Base-by-base conservation (phyloP, 2,797 vertebrate genomes). In the Neostethus bicornis region DNA sequence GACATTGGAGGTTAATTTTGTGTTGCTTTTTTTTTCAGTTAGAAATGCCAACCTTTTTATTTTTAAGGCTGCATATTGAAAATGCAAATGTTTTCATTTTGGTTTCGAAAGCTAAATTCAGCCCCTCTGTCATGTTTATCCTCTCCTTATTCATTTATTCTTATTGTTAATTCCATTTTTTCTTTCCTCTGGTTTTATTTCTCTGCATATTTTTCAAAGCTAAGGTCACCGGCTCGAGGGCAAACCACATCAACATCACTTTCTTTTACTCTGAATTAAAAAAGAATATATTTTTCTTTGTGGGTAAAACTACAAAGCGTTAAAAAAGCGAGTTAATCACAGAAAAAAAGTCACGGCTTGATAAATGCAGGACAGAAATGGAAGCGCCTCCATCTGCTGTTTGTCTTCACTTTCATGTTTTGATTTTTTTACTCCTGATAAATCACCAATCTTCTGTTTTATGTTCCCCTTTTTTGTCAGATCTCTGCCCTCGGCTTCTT, bases 271-370 rank as follows among this genome's bases (percentile, higher is more conserved):
- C n/a, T 29, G 31, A 61, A 71, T 63, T 63, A 19, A 43, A 57
- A 67, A 61, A 60, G 20, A 31, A 65, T 70, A 51, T 24, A n/a
- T 41, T 58, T 81, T 37, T 60, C 73, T 74, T 82, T 79, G 80
- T 75, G 59, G 51, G 56, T 75, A 49, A 45, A 67, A 75, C 62
- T 76, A 75, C 59, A 77, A 75, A 81, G 70, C 52, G 38, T 75
- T 70, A 65, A 53, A 84, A 76, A 85, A 81, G 68, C 87, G 84
- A 86, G 80, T 83, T 87, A 81, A 87, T 89, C 81, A 84, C 59
- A 71, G 70, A 51, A 73, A 68, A 63, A 83, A 72, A 62, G 75
- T 79, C 71, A 69, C 46, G 35, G 64, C 62, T 85, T 85, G 81
- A 85, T 83, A 78, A 81, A 75, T 79, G 77, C 45, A 68, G 71